Percentiles rank a stretch among this genome's conserved stretches.
Conservation (phyloP, 2,888 invertebrate genomes). For the Metacarcinus magister region DNA sequence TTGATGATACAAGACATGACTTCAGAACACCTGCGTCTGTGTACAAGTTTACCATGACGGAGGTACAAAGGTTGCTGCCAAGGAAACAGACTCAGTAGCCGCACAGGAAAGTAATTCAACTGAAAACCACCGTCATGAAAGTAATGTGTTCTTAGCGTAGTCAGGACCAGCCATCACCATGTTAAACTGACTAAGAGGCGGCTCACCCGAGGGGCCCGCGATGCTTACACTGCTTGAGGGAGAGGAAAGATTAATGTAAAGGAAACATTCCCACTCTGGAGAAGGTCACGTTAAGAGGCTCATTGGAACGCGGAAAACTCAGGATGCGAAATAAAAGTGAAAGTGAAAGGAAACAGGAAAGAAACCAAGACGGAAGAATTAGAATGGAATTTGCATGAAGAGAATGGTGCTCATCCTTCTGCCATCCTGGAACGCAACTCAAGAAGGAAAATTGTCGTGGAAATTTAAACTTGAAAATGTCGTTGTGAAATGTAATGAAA, state of each 20-base stretch:
- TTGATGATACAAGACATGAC: too few species aligned
- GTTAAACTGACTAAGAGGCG: not conserved
- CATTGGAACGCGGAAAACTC: not conserved
- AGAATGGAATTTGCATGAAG: not conserved
- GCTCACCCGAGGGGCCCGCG: not conserved
- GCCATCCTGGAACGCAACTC: not conserved
- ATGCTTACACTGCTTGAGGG: not conserved
- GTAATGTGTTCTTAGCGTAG: not conserved
- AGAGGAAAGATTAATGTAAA: not conserved
- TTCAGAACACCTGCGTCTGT: too few species aligned
- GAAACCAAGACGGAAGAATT: not conserved
- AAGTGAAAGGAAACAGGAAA: not conserved
- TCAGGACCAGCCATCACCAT: not conserved
- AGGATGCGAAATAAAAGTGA: not conserved
- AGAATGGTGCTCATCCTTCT: not conserved
- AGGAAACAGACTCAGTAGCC: too few species aligned
- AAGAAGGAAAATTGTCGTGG: not conserved
- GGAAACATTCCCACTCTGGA: not conserved
- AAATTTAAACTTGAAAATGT: not conserved
- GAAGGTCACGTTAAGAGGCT: not conserved
- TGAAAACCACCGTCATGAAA: too few species aligned
- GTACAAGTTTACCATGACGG: too few species aligned
- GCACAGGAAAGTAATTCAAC: too few species aligned
- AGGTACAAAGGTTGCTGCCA: too few species aligned
- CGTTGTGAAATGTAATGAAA: not conserved